Percentiles rank a stretch among this genome's conserved stretches.
Conservation (phyloP, 2,797 vertebrate species). For the Fratercula arctica region DNA sequence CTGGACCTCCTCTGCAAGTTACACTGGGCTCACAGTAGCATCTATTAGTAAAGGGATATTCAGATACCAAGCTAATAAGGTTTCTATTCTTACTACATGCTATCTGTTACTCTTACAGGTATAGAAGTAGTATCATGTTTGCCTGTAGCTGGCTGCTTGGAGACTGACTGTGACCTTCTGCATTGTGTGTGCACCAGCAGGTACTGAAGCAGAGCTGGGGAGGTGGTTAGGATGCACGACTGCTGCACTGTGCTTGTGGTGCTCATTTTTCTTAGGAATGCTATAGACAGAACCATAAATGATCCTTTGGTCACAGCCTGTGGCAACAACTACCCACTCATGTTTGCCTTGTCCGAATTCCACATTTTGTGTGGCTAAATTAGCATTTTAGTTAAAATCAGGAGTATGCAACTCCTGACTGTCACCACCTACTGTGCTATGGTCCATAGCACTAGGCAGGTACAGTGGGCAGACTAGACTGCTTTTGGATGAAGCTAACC, state of each 20-base stretch:
- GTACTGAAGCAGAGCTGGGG: neutral
- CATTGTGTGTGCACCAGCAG: neutral
- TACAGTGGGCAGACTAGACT: neutral
- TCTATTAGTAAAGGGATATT: neutral
- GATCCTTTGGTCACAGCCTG: neutral
- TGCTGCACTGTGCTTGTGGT: neutral
- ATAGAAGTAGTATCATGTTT: neutral
- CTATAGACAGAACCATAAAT: neutral
- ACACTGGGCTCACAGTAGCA: neutral
- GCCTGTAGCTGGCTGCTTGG: neutral
- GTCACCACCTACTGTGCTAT: neutral
- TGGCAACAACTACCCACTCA: neutral
- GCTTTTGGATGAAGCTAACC: neutral
- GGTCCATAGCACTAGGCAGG: neutral
- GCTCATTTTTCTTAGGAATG: neutral
- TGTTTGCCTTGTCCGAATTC: neutral
- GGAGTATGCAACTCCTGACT: neutral
- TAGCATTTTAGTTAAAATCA: neutral
- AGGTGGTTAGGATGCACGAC: fast-evolving
- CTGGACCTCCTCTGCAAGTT: neutral
- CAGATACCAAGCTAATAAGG: neutral
- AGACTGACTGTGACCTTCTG: neutral
- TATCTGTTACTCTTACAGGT: neutral
- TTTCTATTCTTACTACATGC: neutral
- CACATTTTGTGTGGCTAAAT: neutral